A percentile compares a stretch with the other conserved stretches of the same genome.
Conservation (phyloP, 2,113 vertebrate species). For the Psittacara wagleri region DNA sequence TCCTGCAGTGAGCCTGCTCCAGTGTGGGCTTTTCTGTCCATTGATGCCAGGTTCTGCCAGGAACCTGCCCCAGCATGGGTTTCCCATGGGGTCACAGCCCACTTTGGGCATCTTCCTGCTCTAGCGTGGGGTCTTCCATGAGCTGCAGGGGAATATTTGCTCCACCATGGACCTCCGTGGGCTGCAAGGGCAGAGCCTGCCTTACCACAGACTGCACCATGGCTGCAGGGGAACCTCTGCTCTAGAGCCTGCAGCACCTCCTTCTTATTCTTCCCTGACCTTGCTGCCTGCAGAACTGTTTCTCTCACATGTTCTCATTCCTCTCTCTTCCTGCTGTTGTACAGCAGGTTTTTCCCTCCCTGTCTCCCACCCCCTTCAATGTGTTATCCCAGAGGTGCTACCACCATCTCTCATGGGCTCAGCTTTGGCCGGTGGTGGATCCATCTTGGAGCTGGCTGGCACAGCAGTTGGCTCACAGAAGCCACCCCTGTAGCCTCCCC, state of each 20-base stretch:
- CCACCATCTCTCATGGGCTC: background rate
- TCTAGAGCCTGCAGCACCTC: background rate
- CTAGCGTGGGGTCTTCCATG: accelerated
- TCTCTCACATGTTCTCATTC: background rate
- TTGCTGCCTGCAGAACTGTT: background rate
- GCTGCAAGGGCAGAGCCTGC: background rate
- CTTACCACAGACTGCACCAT: background rate
- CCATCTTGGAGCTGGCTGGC: background rate
- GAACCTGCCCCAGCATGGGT: background rate
- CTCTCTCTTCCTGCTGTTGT: background rate
- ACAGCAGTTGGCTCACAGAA: background rate
- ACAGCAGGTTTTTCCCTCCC: background rate
- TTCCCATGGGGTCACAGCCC: background rate
- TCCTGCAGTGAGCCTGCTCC: background rate
- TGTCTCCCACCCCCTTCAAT: background rate
- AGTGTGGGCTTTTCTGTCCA: background rate
- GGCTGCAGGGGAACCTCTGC: background rate
- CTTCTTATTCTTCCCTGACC: background rate
- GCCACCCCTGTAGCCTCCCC: background rate
- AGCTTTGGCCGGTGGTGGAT: background rate
- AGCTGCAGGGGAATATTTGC: background rate
- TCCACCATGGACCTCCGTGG: accelerated
- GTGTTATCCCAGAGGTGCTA: background rate
- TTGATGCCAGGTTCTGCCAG: background rate
- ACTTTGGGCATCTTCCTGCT: background rate